Evolutionary conservation across 1,140 invertebrate genomes (phyloP), one percentile per base, ranked within the genome.

Genomic region (Platyscapa corneri): DNA sequence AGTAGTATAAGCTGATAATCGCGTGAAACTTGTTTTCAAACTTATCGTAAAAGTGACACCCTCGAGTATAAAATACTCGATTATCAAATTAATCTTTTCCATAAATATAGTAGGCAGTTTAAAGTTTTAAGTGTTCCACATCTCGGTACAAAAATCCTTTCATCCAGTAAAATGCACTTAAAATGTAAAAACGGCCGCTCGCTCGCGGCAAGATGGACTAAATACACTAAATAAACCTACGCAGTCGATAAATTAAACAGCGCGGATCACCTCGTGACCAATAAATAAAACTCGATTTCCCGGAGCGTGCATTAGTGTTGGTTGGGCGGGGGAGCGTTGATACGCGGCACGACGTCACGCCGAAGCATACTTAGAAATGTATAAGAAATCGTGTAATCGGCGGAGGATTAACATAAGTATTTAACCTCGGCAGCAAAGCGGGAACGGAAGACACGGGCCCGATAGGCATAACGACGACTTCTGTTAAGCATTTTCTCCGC

Each of bases 391-490:
- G 37, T 60, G 53, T 56, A 78, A 78, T 65, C 27, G 37, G 30
- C 39, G 8, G 6, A 7, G 42, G 12, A 75, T 75, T 75, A 75
- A 46, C 72, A 75, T 75, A 75, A 46, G 37, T 75, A 75, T 75
- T 75, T 75, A 37, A 49, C 39, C 72, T 75, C 72, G 23, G 23
- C 3, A 42, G 10, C 7, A 5, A 7, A 12, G 27, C 32, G 39
- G 18, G 39, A 7, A 70, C 34, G 27, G 42, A 46, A 18, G 27
- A n/a, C 42, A 60, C 56, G 2, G 56, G 56, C 27, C 23, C 56
- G 23, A 60, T 27, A 60, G 56, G 23, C 27, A 60, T 27, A 60
- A 60, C 56, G 56, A 27, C 23, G 34, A 46, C 72, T 75, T 46
- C 37, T 75, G 72, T 46, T 27, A 46, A 20, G 42, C 18, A 16